A percentile compares a stretch with the other conserved stretches of the same genome.
phyloP scores from a whole-genome alignment of 2,797 vertebrate species.

The Protosalanx chinensis region DNA sequence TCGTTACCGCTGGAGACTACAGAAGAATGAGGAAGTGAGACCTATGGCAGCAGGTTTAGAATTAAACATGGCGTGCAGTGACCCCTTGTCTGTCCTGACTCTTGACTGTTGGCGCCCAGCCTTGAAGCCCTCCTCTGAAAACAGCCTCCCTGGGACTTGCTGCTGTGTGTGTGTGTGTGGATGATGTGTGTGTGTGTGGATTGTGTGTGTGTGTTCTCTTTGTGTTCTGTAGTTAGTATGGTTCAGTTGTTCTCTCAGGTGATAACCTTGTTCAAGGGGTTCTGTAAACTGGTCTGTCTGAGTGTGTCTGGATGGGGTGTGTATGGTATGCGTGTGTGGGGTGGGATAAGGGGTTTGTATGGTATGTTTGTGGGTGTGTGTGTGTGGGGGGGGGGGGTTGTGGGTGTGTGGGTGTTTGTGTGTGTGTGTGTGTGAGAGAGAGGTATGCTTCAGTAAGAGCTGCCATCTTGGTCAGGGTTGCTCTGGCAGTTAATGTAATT shows the following conservation, averaged over 20 bases:
- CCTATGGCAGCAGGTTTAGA: conserved; percentile 71
- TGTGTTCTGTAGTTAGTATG: conserved; percentile 48
- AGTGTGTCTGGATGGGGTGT: background rate
- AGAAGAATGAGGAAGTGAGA: conserved; percentile 69
- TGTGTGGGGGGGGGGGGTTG: too few relatives aligned
- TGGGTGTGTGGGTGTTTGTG: background rate
- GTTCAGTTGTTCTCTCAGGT: conserved; percentile 46
- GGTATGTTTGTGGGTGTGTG: background rate
- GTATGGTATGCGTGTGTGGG: background rate
- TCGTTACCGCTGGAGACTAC: conserved; percentile 65
- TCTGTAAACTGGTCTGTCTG: conserved; percentile 27
- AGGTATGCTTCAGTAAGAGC: conserved; percentile 22
- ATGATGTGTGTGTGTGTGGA: too few relatives aligned
- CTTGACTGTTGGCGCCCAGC: conserved; percentile 52
- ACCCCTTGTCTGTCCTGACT: conserved; percentile 71
- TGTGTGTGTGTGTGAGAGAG: too few relatives aligned
- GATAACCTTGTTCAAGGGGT: conserved; percentile 41
- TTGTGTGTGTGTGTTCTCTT: conserved; percentile 42
- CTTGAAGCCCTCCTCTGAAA: conserved; percentile 52
- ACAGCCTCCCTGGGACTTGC: conserved; percentile 35
- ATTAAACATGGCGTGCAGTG: conserved; percentile 74
- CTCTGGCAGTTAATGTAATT: conserved; percentile 11
- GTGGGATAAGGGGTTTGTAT: background rate
- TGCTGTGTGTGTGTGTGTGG: too few relatives aligned
- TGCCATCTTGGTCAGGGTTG: conserved; percentile 20